Base-by-base conservation (phyloP, 2,113 vertebrate species). In the Hemicordylus capensis region DNA sequence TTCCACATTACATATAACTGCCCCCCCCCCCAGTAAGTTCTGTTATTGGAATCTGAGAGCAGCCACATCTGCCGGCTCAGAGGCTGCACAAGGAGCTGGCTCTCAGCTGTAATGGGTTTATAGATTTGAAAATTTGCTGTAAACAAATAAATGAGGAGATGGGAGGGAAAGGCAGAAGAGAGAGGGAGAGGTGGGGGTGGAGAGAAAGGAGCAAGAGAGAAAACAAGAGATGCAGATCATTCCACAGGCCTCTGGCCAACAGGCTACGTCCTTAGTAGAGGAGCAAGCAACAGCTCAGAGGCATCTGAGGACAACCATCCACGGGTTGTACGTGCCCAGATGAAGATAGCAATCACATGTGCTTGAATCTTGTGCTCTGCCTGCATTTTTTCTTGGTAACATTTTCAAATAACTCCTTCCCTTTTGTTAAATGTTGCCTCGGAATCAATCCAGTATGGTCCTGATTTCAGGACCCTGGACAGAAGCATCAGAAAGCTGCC, bases 1-100 rank as follows among this genome's bases (percentile, higher is more conserved):
- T 96, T 96, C 95, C 92, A 95, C 93, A 83, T 92, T 91, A 91
- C 88, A 92, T 92, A 95, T 87, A 93, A 90, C 90, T 86, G 91
- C 89, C 94, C 92, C 91, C 56, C 81, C 80, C 70, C 94, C 85
- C 91, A 78, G 91, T 92, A 93, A 90, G 90, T 94, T 90, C 88
- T 88, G 89, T 92, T 93, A 89, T 93, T 94, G 91, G 91, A 94
- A 93, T 89, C 88, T 63, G 86, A 86, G 93, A 92, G 77, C 81
- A 73, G 92, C 89, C 87, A 87, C 89, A 83, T 88, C 88, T 83
- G 86, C 75, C 90, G 88, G 87, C 91, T 90, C 74, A 48, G 73
- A 93, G 79, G 76, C 91, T 87, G 86, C 61, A 79, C 87, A 61
- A 90, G 75, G 89, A 90, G 80, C 89, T 82, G 73, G 88, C 92